These are phyloP conservation scores for Phalera bucephala DNA, from an alignment of 2,888 invertebrate species.

Conservation along the genomic window DNA sequence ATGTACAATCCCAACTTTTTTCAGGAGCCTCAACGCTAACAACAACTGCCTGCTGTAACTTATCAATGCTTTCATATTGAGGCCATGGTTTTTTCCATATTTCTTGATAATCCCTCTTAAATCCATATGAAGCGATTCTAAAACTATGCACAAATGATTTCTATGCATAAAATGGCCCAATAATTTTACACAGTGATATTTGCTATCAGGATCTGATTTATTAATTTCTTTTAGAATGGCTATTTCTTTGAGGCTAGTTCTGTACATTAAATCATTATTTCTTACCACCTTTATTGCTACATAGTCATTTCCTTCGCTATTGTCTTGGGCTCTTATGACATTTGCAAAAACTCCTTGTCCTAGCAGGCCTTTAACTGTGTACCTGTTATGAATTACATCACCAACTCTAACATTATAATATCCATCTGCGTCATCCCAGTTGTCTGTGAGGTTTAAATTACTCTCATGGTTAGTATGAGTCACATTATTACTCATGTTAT, in stretches of 20 bases:
- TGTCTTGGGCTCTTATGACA: slow-evolving; percentile 96
- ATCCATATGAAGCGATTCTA: slow-evolving; percentile 97
- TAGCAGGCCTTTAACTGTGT: slow-evolving; percentile 96
- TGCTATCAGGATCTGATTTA: slow-evolving; percentile 97
- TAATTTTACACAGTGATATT: slow-evolving; percentile 94
- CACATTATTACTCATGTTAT: slow-evolving; percentile 57
- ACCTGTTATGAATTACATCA: slow-evolving; percentile 91
- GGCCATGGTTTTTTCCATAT: slow-evolving; percentile 97
- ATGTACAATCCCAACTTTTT: slow-evolving; percentile 97
- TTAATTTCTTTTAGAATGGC: slow-evolving; percentile 96
- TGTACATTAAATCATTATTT: slow-evolving; percentile 99
- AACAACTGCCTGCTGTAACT: slow-evolving; percentile 98
- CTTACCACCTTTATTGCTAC: slow-evolving; percentile 99
- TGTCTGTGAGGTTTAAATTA: slow-evolving; percentile 96
- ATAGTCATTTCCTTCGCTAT: slow-evolving; percentile 90
- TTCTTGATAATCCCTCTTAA: slow-evolving; percentile 95
- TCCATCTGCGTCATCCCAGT: slow-evolving; percentile 99
- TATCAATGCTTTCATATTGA: slow-evolving; percentile 97
- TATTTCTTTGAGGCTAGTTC: slow-evolving; percentile 97
- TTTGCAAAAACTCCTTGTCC: slow-evolving; percentile 99
- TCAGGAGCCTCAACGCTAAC: slow-evolving; percentile 94
- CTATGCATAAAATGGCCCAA: slow-evolving; percentile 98
- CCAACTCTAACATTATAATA: slow-evolving; percentile 97
- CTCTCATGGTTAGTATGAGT: slow-evolving; percentile 66
- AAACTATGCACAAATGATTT: slow-evolving; percentile 98